Percentiles rank a stretch among this genome's conserved stretches.
Evolutionary conservation across 2,113 vertebrate genomes (phyloP).

Genomic region (Oceanodroma tethys): DNA sequence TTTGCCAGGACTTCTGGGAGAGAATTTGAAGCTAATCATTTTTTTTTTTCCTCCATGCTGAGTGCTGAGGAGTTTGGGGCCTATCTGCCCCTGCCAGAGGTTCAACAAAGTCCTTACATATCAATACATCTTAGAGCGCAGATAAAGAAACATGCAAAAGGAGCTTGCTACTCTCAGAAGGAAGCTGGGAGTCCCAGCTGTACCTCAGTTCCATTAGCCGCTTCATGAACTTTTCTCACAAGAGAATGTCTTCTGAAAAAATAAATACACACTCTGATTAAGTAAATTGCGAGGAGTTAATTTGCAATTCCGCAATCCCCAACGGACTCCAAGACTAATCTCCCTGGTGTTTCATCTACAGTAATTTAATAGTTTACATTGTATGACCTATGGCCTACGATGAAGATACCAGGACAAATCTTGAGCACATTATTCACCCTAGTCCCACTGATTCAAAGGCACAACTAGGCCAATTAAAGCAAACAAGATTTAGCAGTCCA

Average conservation of each 20-base stretch:
- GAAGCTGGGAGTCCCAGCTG: background rate
- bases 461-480: background rate
- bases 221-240: background rate
- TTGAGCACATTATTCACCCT: background rate
- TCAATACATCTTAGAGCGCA: background rate
- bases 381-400: background rate
- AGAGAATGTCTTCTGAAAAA: background rate
- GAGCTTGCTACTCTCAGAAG: background rate
- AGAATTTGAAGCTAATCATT: background rate
- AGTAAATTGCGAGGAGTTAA: background rate
- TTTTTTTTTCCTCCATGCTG: background rate
- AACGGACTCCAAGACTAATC: background rate
- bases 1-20: background rate
- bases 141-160: background rate
- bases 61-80: background rate
- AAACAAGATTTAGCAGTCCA: background rate
- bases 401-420: background rate
- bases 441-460: background rate
- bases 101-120: background rate
- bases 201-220: background rate
- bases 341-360: background rate
- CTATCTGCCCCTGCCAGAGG: background rate
- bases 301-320: background rate
- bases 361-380: background rate
- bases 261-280: background rate